Evolutionary conservation across 2,888 invertebrate species (phyloP), one percentile per base, ranked within the genome.

Genomic region (Atrina japonica): DNA sequence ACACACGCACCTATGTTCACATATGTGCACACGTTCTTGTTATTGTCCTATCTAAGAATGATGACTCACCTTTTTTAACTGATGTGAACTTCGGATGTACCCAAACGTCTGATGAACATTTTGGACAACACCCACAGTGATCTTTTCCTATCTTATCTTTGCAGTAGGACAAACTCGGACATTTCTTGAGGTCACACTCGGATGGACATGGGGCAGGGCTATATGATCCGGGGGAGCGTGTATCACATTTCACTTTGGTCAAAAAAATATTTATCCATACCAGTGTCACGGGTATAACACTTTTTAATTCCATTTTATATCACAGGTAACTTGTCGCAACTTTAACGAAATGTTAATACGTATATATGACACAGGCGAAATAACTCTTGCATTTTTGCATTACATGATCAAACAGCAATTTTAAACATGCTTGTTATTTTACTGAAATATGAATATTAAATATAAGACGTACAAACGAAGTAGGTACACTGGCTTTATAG

Each of bases 111-210:
- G 83, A 82, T 6, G 87, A 84, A 43, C 87, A 87, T 16, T 81
- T 70, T 25, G 77, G 77, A 63, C 87, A 87, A 61, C 87, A 87
- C 0, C 82, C 81, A 64, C 87, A 87, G 50, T 80, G 74, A 61
- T 87, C 87, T 70, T 83, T 86, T 59, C 84, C 80, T 6, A 81
- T 76, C 25, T 80, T 68, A 5, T 83, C 86, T 7, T 77, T 81
- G 69, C 87, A 87, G 66, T 80, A 85, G 30, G 76, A 77, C 43
- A 86, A 67, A 59, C 78, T 76, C 6, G 85, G 82, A 66, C 87
- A 87, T 52, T 73, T 70, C n/a, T 69, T 60, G 53, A 70, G 67
- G 45, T 80, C 77, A 72, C 83, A 83, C 43, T 61, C 70, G n/a
- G 56, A 58, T 0, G 66, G 66, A 64, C 71, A 72, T 7, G 56